phyloP scores from a whole-genome alignment of 1,140 invertebrate species.

The Bilobella aurantiaca region DNA sequence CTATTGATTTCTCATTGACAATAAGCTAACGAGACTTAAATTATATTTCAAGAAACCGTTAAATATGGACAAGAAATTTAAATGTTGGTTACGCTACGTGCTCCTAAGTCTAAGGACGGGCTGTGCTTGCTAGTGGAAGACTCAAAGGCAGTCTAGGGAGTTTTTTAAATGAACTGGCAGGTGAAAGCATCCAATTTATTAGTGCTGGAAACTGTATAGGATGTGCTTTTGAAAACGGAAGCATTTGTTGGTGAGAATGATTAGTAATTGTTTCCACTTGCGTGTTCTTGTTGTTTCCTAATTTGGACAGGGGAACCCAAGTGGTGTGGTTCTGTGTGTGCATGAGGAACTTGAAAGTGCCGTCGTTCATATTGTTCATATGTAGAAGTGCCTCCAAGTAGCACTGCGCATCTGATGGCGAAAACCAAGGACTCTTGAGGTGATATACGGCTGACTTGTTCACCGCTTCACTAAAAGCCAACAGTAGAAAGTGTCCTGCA shows the following conservation, averaged over 20 bases:
- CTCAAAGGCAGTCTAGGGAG: too few species aligned
- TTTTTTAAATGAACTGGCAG: too few species aligned
- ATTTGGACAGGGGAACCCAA: conserved; percentile 21
- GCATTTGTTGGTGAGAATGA: not conserved
- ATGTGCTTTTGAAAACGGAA: too few species aligned
- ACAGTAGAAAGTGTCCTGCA: conserved; percentile 32
- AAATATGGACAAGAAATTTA: too few species aligned
- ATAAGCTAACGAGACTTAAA: too few species aligned
- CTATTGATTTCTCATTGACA: too few species aligned
- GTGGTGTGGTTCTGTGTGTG: conserved; percentile 23
- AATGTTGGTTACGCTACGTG: too few species aligned
- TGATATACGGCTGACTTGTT: conserved; percentile 24
- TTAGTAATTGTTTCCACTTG: conserved; percentile 14
- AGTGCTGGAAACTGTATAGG: too few species aligned
- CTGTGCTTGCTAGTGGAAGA: too few species aligned
- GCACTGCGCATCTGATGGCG: conserved; percentile 23
- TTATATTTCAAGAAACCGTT: too few species aligned
- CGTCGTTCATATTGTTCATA: conserved; percentile 33
- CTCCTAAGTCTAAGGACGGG: too few species aligned
- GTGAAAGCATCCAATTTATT: too few species aligned
- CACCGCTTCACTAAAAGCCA: conserved; percentile 18
- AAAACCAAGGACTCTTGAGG: conserved; percentile 30
- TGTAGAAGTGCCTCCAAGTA: conserved; percentile 30
- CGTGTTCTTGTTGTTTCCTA: conserved; percentile 28
- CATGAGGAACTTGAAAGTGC: conserved; percentile 23